Conservation (phyloP, 2,113 vertebrate species). For the Phaethon lepturus region DNA sequence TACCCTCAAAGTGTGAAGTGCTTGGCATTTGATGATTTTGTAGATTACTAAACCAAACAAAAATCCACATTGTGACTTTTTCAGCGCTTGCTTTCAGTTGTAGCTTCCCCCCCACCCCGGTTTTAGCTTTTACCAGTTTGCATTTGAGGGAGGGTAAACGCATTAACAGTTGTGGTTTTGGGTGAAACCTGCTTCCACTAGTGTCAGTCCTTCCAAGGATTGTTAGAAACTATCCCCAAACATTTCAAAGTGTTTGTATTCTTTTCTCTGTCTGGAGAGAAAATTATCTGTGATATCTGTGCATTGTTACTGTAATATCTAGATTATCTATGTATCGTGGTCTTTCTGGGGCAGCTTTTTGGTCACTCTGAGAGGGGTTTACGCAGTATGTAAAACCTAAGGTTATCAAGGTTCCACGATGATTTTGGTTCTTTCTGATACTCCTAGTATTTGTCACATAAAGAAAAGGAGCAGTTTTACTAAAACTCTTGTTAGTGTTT, state of each 20-base stretch:
- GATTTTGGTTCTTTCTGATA: background rate
- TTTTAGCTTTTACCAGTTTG: background rate
- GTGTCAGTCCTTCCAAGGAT: background rate
- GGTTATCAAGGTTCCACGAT: background rate
- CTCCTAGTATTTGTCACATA: background rate
- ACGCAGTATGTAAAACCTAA: background rate
- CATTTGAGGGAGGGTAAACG: background rate
- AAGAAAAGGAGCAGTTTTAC: background rate
- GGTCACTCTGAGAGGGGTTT: background rate
- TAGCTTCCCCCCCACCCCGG: background rate
- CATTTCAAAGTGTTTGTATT: background rate
- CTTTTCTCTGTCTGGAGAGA: background rate
- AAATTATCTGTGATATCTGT: background rate
- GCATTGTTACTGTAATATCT: background rate
- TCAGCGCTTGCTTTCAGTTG: background rate
- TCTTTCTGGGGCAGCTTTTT: background rate
- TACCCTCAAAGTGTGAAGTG: background rate
- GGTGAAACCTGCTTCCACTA: background rate
- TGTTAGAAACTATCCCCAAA: background rate
- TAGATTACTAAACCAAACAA: background rate
- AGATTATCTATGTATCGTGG: background rate
- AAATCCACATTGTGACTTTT: background rate
- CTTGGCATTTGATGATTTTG: background rate
- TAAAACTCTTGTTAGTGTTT: background rate
- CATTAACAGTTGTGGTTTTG: background rate